These are phyloP conservation scores for Schizaphis graminum DNA, from an alignment of 2,888 invertebrate genomes.

Conservation along the genomic window DNA sequence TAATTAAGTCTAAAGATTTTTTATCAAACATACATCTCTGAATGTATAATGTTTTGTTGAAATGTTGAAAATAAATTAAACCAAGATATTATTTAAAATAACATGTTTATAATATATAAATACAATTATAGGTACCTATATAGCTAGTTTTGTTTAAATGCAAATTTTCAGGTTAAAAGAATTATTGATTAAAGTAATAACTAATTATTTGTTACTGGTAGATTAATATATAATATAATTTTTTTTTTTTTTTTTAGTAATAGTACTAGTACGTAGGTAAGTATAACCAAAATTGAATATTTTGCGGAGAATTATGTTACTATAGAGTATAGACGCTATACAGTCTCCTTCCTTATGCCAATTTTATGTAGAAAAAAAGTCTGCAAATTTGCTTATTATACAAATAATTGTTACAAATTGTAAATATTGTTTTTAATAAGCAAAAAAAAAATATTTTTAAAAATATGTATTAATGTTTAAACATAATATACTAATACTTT, in stretches of 20 bases:
- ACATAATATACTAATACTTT: background rate
- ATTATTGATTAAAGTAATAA: background rate
- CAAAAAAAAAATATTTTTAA: background rate
- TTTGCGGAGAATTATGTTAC: background rate
- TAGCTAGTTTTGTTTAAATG: background rate
- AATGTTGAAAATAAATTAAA: background rate
- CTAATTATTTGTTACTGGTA: background rate
- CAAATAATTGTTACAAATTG: too few relatives aligned
- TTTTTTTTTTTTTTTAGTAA: too few relatives aligned
- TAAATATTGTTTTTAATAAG: too few relatives aligned
- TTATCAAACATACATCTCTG: background rate
- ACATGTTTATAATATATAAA: background rate
- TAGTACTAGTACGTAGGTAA: background rate
- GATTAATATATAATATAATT: background rate
- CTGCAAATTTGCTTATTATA: too few relatives aligned
- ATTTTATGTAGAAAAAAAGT: too few relatives aligned
- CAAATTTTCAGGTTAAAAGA: background rate
- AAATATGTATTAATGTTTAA: background rate
- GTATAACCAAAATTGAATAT: background rate
- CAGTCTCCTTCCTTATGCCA: too few relatives aligned
- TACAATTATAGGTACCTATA: background rate
- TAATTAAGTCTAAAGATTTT: background rate
- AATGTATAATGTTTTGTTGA: background rate
- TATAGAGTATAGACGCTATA: too few relatives aligned
- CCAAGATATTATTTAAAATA: background rate